Evolutionary conservation across 2,888 invertebrate genomes (phyloP), one percentile per base, ranked within the genome.

Genomic region (Eupeodes latifasciatus): DNA sequence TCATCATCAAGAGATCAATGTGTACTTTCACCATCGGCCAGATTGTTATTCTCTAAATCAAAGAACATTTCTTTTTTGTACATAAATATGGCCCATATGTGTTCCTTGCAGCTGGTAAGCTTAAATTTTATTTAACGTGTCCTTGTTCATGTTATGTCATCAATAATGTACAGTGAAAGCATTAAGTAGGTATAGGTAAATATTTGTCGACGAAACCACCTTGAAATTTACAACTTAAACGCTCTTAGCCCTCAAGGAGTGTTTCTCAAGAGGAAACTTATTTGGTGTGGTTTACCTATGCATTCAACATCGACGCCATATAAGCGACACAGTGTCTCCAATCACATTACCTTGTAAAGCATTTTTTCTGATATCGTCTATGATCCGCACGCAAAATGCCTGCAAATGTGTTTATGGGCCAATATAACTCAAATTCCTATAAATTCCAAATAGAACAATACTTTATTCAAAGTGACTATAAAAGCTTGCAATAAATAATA

Each of bases 401-500:
- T 71, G 62, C 75, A 87, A 87, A 87, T 84, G 87, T 84, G 88
- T 85, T 88, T 88, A 88, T 71, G 53, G 81, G 71, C 74, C 85
- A 88, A 85, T 88, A 85, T 78, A 88, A 88, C 75, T 85, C 81
- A 81, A 85, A 81, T 78, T 75, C 81, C 74, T 77, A 85, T 88
- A 88, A 88, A 88, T 85, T 81, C 74, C 81, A 78, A 71, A 62
- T 78, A 86, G 53, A 85, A 88, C 81, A 88, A 88, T 88, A 81
- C 77, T 78, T 88, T 74, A 85, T 88, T 78, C 81, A 87, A 74
- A 55, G 77, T 77, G 74, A 85, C 81, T 78, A 76, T 82, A 77
- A 82, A 72, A 81, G 51, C 14, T 19, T 53, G 62, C 62, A 76
- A 85, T 78, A 85, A 85, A 85, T 85, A 85, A 85, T 75, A 79